Conservation (phyloP, 37 sponge, comb jelly and placozoan species). For the Halichondria panicea region DNA sequence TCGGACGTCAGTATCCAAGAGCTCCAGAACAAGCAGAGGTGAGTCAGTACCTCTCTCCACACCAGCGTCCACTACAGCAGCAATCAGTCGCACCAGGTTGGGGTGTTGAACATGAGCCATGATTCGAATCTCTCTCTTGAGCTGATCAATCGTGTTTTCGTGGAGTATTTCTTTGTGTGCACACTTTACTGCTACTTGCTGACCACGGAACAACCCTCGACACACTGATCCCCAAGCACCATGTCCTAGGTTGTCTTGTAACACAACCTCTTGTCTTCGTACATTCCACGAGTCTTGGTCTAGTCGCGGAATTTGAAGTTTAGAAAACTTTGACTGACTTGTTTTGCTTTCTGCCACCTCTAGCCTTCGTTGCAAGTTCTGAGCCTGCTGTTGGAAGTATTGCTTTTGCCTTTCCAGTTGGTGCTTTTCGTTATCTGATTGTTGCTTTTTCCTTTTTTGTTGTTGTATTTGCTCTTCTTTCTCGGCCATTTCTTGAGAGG, state of each 20-base stretch:
- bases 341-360: too few relatives aligned
- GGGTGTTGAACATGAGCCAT: conserved; percentile 54
- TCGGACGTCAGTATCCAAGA: conserved; percentile 65
- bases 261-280: conserved; percentile 9
- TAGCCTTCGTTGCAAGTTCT: neutral
- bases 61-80: conserved; percentile 40
- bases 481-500: too few relatives aligned
- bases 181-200: conserved; percentile 69
- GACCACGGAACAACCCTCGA: conserved; percentile 44
- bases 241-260: conserved; percentile 32
- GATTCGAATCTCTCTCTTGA: conserved; percentile 57
- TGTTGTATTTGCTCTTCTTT: neutral
- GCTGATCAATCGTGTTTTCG: neutral
- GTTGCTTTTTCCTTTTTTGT: neutral
- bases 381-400: conserved; percentile 12
- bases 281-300: neutral
- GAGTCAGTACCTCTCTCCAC: neutral
- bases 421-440: neutral
- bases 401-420: neutral
- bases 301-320: too few relatives aligned
- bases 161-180: conserved; percentile 31
- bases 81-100: conserved; percentile 64
- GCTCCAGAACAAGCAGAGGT: conserved; percentile 61
- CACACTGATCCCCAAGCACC: conserved; percentile 69
- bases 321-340: too few relatives aligned